Evolutionary conservation across 2,797 vertebrate species (phyloP), one percentile per base, ranked within the genome.

Genomic region (Poecile montanus): DNA sequence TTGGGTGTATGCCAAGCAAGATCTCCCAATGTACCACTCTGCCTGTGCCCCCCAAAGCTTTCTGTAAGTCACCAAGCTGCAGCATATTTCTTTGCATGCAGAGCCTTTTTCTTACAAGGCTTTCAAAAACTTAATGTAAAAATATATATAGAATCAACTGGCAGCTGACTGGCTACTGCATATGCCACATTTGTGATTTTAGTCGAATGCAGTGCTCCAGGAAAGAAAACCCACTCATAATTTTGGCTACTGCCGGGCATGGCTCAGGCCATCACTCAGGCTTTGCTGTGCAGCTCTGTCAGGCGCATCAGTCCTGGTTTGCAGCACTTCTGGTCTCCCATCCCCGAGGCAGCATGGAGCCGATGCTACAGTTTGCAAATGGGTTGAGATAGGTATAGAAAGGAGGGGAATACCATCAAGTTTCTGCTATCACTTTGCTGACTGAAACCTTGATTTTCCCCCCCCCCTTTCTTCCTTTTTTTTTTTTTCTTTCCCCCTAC

Each of bases 261-360:
- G 68, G 84, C 76, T 91, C 82, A 16, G 65, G 78, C 72, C 82
- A 63, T 87, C 95, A 92, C 34, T 91, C 94, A 77, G 79, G 48
- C 54, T 76, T 40, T 51, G 85, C 85, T 79, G 75, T 47, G 65
- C 26, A 47, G 85, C 75, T 88, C 79, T 96, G 91, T 94, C 91
- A 91, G 94, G 82, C 79, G 61, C 91, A 95, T 94, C 96, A 93
- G 65, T 57, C 94, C 85, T 65, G 87, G 85, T 88, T 89, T 93
- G 91, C 87, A 88, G 87, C 91, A 80, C 89, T 87, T 93, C 91
- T 67, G 42, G 51, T 91, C 72, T 95, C 82, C 61, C 48, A 23
- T 8, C 75, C 89, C 89, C 0, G 15, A 58, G 89, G 94, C 85
- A 61, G 53, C 1, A 0, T 4, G 38, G 65, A 61, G 74, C 48